phyloP scores from a whole-genome alignment of 1,140 invertebrate genomes.

The Platyscapa corneri region DNA sequence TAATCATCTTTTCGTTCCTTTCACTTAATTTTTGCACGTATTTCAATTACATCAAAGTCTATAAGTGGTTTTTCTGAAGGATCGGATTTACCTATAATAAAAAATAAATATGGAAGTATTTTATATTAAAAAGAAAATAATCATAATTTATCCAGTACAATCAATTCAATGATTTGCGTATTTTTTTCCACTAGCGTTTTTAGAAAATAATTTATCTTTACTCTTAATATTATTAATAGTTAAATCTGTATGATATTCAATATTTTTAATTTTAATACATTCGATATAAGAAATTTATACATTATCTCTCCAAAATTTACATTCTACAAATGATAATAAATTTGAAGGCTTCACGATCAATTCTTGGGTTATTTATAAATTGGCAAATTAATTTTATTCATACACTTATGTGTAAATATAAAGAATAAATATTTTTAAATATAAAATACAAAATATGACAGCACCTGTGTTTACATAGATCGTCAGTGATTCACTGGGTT shows the following conservation, averaged over 20 bases:
- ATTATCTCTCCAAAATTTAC: constrained; percentile 89
- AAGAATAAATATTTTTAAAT: background rate
- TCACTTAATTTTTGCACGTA: constrained; percentile 91
- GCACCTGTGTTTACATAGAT: constrained; percentile 93
- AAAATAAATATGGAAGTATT: constrained; percentile 12
- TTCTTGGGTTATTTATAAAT: constrained; percentile 88
- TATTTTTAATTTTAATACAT: constrained; percentile 90
- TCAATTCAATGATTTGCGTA: constrained; percentile 91
- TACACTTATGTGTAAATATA: no score
- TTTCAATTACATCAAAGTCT: constrained; percentile 89
- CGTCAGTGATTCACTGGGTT: constrained; percentile 94
- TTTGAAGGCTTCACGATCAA: constrained; percentile 92
- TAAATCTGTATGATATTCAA: constrained; percentile 94
- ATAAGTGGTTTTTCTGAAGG: constrained; percentile 92
- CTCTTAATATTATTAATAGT: constrained; percentile 86
- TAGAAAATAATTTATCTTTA: constrained; percentile 90
- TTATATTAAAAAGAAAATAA: constrained; percentile 15
- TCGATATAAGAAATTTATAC: constrained; percentile 87
- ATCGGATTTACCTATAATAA: constrained; percentile 79
- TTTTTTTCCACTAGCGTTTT: constrained; percentile 94
- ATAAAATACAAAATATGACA: constrained; percentile 77
- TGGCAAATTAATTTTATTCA: constrained; percentile 37
- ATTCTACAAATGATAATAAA: constrained; percentile 88
- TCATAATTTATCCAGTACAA: constrained; percentile 84
- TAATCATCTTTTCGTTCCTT: constrained; percentile 95